Evolutionary conservation across 2,797 vertebrate genomes (phyloP), one percentile per base, ranked within the genome.

Genomic region (Prunella strophiata): DNA sequence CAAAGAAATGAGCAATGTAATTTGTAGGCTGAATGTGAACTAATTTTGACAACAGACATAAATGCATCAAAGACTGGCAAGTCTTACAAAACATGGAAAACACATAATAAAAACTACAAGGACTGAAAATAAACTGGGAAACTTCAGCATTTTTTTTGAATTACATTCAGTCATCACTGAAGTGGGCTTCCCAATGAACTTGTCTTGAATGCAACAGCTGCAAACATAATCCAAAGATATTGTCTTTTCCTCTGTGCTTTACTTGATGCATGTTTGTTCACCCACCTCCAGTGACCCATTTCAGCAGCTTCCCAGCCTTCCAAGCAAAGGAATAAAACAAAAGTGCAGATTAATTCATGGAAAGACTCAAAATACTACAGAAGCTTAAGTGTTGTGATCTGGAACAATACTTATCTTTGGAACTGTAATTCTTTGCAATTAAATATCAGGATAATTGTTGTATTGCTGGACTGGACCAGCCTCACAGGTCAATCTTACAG

Each of bases 121-220:
- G 50, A 50, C 15, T 72, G 36, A 70, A 92, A 89, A 85, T 48
- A 52, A 94, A 72, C 22, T 30, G 29, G 40, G 50, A 34, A 89
- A 59, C 15, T 45, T 80, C 61, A 78, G 61, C 43, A 7, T 25
- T 58, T 82, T 61, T 89, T 68, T 55, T 58, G 23, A 16, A 34
- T 43, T 83, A 48, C 40, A 76, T 51, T 85, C 63, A 77, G n/a
- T 66, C 27, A 51, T 32, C 16, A 72, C 25, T 79, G 52, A 32
- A 75, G 10, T 32, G 26, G 63, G 36, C 17, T 66, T 91, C 65
- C 70, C 43, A 85, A 47, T 68, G 36, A 94, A 89, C 67, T 38
- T 81, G 80, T 65, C 47, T 72, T 79, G 47, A 88, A 71, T 79
- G 48, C 47, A 93, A 82, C 66, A 96, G 88, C 91, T 86, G 91